Conservation (phyloP, 2,888 invertebrate species). For the Laspeyria flexula region DNA sequence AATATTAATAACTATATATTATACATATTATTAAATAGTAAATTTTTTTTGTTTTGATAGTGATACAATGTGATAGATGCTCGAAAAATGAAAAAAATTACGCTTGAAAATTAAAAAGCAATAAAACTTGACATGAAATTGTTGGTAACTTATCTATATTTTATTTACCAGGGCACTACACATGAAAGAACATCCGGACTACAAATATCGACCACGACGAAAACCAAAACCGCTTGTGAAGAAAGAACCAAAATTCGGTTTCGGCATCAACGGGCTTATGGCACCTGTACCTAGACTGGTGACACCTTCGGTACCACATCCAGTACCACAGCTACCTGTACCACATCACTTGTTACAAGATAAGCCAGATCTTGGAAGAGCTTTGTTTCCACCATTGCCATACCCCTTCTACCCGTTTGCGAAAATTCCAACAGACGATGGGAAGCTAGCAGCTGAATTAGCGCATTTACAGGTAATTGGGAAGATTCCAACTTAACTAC, state of each 20-base stretch:
- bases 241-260: conserved; percentile 91
- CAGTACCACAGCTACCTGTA: conserved; percentile 76
- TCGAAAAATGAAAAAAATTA: too few relatives aligned
- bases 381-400: conserved; percentile 90
- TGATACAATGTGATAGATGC: too few relatives aligned
- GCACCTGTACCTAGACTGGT: conserved; percentile 85
- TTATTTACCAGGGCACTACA: conserved; percentile 90
- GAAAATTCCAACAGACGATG: conserved; percentile 83
- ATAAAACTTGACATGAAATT: too few relatives aligned
- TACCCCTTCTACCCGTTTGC: conserved; percentile 90
- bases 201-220: conserved; percentile 95
- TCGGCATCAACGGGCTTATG: conserved; percentile 88
- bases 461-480: conserved; percentile 86
- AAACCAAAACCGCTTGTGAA: conserved; percentile 95
- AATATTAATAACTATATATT: too few relatives aligned
- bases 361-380: conserved; percentile 89
- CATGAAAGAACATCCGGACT: conserved; percentile 97
- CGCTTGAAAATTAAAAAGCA: too few relatives aligned
- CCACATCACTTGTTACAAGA: conserved; percentile 83
- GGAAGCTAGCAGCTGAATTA: conserved; percentile 88
- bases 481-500: neutral
- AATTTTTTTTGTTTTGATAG: too few relatives aligned
- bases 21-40: too few relatives aligned
- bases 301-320: conserved; percentile 74
- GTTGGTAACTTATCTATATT: too few relatives aligned